Percentiles rank a stretch among this genome's conserved stretches.
Conservation (phyloP, 2,113 vertebrate genomes). For the Embiotoca jacksoni region DNA sequence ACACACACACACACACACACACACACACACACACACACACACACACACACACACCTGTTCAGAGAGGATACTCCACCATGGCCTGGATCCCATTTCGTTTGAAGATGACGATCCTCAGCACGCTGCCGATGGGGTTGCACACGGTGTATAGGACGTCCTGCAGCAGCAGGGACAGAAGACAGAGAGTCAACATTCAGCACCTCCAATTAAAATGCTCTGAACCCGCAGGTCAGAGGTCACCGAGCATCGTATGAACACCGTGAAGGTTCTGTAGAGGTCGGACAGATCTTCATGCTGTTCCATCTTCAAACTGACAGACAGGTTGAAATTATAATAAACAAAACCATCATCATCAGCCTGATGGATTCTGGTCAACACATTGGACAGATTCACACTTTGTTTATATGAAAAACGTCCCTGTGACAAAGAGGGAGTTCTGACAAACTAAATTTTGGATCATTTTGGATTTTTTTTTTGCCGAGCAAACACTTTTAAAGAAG, state of each 20-base stretch:
- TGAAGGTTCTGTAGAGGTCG: background rate
- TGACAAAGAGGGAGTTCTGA: too few species aligned
- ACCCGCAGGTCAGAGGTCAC: background rate
- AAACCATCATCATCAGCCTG: too few species aligned
- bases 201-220: background rate
- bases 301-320: too few species aligned
- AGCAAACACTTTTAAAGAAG: too few species aligned
- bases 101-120: constrained; percentile 97
- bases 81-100: constrained; percentile 88
- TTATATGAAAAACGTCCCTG: too few species aligned
- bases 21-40: too few species aligned
- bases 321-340: too few species aligned
- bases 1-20: background rate
- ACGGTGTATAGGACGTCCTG: constrained; percentile 97
- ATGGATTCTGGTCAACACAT: too few species aligned
- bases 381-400: too few species aligned
- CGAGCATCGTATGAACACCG: background rate
- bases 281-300: background rate
- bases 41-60: background rate
- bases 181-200: constrained; percentile 21
- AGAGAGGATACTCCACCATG: constrained; percentile 79
- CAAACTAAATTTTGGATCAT: too few species aligned
- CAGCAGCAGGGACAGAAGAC: background rate
- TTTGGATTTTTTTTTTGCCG: too few species aligned
- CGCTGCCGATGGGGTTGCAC: constrained; percentile 95